A percentile compares a stretch with the other conserved stretches of the same genome.
phyloP scores from a whole-genome alignment of 2,797 vertebrate species.

The Melanogrammus aeglefinus region DNA sequence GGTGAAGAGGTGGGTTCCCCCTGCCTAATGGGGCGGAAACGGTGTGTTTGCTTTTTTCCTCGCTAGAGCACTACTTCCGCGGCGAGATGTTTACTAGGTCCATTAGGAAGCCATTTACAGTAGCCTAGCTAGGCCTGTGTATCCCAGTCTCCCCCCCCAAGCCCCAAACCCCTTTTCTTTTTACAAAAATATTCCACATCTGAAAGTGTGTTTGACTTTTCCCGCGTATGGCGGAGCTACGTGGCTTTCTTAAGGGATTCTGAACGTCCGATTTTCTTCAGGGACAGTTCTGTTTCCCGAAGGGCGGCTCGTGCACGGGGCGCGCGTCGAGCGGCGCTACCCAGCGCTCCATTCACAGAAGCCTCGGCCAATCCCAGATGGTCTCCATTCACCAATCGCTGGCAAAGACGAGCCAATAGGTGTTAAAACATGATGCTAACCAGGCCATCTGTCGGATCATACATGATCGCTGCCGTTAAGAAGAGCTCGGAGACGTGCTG shows the following conservation, averaged over 20 bases:
- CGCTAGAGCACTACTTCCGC: not conserved
- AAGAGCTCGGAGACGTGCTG: not conserved
- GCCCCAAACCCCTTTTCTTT: too few relatives aligned
- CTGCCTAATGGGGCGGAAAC: constrained; percentile 64
- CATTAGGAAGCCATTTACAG: not conserved
- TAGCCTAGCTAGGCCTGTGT: not conserved
- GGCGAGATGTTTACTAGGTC: constrained; percentile 51
- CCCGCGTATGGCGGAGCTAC: not conserved
- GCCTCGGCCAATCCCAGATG: constrained; percentile 60
- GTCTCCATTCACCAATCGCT: constrained; percentile 56
- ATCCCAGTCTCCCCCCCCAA: not conserved
- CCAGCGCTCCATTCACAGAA: constrained; percentile 63
- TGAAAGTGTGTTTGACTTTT: not conserved
- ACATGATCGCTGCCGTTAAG: constrained; percentile 9
- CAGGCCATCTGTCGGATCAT: constrained; percentile 47
- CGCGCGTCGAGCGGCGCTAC: constrained; percentile 35
- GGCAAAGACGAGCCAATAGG: constrained; percentile 31
- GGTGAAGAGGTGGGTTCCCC: constrained; percentile 70
- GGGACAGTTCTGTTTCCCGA: too few relatives aligned
- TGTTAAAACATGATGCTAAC: constrained; percentile 28
- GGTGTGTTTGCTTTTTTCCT: constrained; percentile 16
- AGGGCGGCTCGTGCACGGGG: too few relatives aligned
- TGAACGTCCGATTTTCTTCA: too few relatives aligned
- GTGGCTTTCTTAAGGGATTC: not conserved
- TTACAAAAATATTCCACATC: not conserved